These are phyloP conservation scores for Fratercula arctica DNA, from an alignment of 2,797 vertebrate genomes.

Conservation along the genomic window DNA sequence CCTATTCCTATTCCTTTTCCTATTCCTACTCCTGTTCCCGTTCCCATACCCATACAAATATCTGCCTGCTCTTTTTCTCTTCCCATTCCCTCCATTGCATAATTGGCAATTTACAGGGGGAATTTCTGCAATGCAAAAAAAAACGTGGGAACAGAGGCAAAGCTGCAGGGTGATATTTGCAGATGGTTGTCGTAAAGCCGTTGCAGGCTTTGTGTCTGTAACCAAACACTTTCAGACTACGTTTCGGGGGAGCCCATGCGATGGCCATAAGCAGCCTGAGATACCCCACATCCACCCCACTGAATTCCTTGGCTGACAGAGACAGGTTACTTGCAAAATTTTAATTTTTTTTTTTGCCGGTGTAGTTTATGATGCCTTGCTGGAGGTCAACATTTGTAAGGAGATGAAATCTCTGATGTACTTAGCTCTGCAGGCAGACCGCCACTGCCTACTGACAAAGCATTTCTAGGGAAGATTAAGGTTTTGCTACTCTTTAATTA, in stretches of 20 bases:
- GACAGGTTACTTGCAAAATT: not conserved
- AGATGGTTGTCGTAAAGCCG: not conserved
- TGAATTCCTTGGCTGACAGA: not conserved
- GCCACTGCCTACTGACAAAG: constrained; percentile 28
- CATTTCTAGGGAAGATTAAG: constrained; percentile 27
- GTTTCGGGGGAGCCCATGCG: not conserved
- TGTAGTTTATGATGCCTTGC: not conserved
- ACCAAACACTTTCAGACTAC: not conserved
- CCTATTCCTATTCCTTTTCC: not conserved
- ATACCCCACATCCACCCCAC: not conserved
- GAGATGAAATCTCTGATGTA: constrained; percentile 20
- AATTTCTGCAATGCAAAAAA: not conserved
- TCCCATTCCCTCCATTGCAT: not conserved
- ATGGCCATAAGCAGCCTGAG: not conserved
- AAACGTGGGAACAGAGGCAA: not conserved
- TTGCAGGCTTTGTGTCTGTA: not conserved
- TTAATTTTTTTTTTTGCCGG: not conserved
- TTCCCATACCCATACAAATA: not conserved
- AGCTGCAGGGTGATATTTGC: not conserved
- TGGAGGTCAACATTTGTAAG: not conserved
- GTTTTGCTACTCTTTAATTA: constrained; percentile 32
- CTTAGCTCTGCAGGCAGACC: constrained; percentile 11
- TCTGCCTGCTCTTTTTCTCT: not conserved
- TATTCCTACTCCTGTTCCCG: fast-evolving
- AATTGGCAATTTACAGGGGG: not conserved